Evolutionary conservation across 1,140 invertebrate species (phyloP).

Genomic region (Globodera ellingtonae): DNA sequence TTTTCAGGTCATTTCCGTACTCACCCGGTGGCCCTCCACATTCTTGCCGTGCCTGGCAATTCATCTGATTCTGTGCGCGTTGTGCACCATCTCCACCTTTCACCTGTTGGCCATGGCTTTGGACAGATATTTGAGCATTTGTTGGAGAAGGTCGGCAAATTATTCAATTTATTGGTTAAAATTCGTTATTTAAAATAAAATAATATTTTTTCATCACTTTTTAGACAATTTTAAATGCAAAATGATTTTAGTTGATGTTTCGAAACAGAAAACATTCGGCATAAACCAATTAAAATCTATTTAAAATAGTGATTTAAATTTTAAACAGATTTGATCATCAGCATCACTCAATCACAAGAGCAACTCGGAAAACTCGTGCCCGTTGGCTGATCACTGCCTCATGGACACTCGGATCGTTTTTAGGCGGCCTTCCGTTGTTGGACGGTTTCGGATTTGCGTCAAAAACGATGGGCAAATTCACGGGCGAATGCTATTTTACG

Average conservation of each 20-base stretch:
- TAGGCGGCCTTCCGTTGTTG: too few species aligned
- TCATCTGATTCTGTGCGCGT: constrained; percentile 51
- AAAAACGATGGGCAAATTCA: too few species aligned
- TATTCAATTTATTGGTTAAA: too few species aligned
- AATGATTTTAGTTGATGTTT: too few species aligned
- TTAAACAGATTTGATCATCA: background rate
- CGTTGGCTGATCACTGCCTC: constrained; percentile 39
- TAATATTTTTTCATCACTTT: background rate
- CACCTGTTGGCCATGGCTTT: constrained; percentile 55
- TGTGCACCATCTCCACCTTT: constrained; percentile 56
- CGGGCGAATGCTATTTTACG: too few species aligned
- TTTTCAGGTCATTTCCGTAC: constrained; percentile 40
- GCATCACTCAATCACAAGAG: constrained; percentile 36
- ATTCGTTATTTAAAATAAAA: too few species aligned
- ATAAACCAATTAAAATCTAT: background rate
- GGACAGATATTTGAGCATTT: constrained; percentile 57
- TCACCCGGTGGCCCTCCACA: constrained; percentile 38
- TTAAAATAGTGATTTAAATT: background rate
- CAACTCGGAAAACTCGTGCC: constrained; percentile 37
- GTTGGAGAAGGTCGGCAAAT: constrained; percentile 36
- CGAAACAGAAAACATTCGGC: too few species aligned
- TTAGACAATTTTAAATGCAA: background rate
- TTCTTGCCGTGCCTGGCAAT: constrained; percentile 47
- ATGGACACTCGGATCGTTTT: too few species aligned
- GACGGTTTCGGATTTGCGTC: too few species aligned